Percentiles rank a stretch among this genome's conserved stretches.
Conservation (phyloP, 2,797 vertebrate genomes). For the Fratercula arctica region DNA sequence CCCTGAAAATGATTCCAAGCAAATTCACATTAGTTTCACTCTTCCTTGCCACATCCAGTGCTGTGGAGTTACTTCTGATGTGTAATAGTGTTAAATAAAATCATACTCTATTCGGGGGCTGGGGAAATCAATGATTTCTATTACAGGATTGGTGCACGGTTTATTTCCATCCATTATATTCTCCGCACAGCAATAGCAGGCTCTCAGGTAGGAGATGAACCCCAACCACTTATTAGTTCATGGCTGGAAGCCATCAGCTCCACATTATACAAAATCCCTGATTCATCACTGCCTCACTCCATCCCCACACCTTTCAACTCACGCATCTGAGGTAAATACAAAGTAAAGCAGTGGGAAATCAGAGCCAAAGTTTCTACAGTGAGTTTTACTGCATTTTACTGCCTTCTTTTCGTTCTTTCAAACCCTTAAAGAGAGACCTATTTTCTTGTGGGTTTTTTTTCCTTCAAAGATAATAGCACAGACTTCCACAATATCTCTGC, state of each 20-base stretch:
- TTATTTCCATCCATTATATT: slow-evolving; percentile 36
- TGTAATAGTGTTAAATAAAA: neutral
- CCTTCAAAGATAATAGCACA: slow-evolving; percentile 44
- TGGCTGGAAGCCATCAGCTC: slow-evolving; percentile 60
- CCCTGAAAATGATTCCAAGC: neutral
- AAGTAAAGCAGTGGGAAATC: slow-evolving; percentile 48
- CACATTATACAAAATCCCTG: slow-evolving; percentile 29
- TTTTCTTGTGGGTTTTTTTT: slow-evolving; percentile 29
- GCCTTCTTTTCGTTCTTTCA: neutral
- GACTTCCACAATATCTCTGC: slow-evolving; percentile 53
- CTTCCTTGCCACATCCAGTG: neutral
- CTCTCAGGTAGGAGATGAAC: slow-evolving; percentile 42
- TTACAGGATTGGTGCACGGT: neutral
- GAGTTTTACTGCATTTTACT: slow-evolving; percentile 18
- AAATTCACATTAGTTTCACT: neutral
- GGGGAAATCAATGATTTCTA: slow-evolving; percentile 27
- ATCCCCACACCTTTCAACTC: slow-evolving; percentile 51
- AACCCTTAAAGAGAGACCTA: neutral
- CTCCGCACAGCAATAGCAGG: slow-evolving; percentile 3
- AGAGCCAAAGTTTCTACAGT: slow-evolving; percentile 14
- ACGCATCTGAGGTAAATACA: neutral
- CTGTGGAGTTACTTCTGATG: neutral
- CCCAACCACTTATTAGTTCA: slow-evolving; percentile 58
- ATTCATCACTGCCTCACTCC: slow-evolving; percentile 30
- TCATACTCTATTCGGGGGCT: neutral